phyloP scores from a whole-genome alignment of 1,140 invertebrate genomes.

The Meloidogyne chitwoodi region DNA sequence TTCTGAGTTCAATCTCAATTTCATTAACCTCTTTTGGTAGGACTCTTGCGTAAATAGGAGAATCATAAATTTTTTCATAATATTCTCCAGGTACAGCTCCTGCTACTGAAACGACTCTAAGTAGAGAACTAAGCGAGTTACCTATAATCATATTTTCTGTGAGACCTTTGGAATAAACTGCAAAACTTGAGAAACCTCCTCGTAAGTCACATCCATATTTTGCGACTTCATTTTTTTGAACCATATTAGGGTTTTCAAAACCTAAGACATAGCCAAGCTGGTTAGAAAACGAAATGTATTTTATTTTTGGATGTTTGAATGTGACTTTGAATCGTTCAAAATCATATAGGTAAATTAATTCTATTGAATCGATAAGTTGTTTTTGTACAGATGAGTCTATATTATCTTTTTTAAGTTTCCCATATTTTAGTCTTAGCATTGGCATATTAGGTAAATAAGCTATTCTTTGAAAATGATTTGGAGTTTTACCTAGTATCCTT shows the following conservation, averaged over 20 bases:
- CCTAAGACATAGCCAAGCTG: constrained; percentile 14
- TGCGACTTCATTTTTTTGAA: not conserved
- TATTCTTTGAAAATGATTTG: too few species aligned
- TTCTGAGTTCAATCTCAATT: too few species aligned
- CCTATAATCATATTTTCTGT: constrained; percentile 17
- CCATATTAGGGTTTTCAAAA: not conserved
- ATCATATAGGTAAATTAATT: not conserved
- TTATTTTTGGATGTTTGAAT: not conserved
- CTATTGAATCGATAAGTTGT: not conserved
- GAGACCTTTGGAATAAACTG: constrained; percentile 6
- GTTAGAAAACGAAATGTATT: not conserved
- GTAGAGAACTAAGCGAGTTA: not conserved
- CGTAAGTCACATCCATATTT: too few species aligned
- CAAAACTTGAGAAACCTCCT: too few species aligned
- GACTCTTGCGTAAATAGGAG: constrained; percentile 10
- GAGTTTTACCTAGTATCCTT: too few species aligned
- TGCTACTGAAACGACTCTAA: too few species aligned
- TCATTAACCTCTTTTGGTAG: constrained; percentile 15
- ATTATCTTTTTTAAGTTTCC: not conserved
- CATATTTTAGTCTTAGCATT: too few species aligned
- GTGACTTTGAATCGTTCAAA: not conserved
- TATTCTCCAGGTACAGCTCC: too few species aligned
- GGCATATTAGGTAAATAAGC: too few species aligned
- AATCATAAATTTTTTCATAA: constrained; percentile 19
- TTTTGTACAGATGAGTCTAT: not conserved